Evolutionary conservation across 2,797 vertebrate genomes (phyloP).

Genomic region (Selene dorsalis): DNA sequence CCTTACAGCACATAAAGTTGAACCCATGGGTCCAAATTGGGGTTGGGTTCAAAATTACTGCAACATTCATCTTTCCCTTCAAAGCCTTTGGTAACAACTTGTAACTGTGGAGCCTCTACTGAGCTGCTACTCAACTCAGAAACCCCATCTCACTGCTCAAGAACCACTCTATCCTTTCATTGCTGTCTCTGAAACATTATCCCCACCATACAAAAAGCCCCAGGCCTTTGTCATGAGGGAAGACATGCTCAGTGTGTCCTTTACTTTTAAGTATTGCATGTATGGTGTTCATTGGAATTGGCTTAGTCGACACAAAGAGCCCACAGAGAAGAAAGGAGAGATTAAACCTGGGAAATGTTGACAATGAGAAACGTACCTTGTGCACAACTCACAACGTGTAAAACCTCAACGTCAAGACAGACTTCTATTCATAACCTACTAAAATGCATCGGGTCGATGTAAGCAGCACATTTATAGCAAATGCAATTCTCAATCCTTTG

Average conservation of each 20-base stretch:
- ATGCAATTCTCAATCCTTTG: constrained; percentile 85
- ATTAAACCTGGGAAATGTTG: constrained; percentile 59
- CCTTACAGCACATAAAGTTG: constrained; percentile 57
- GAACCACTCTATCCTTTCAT: constrained; percentile 65
- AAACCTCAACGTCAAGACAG: constrained; percentile 83
- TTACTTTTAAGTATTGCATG: constrained; percentile 63
- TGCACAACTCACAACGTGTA: constrained; percentile 79
- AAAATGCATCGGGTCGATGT: constrained; percentile 79
- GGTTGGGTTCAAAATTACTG: constrained; percentile 63
- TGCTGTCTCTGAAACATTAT: constrained; percentile 54
- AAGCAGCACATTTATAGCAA: constrained; percentile 84
- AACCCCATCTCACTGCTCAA: constrained; percentile 52
- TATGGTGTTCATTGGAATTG: constrained; percentile 62
- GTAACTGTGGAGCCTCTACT: constrained; percentile 40
- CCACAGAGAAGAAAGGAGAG: constrained; percentile 59
- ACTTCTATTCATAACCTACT: constrained; percentile 79
- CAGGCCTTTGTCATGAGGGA: constrained; percentile 50
- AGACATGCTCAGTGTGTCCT: constrained; percentile 60
- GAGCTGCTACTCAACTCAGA: constrained; percentile 45
- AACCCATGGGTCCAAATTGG: constrained; percentile 47
- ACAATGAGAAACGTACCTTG: constrained; percentile 82
- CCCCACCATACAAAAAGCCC: constrained; percentile 22
- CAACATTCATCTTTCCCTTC: constrained; percentile 83
- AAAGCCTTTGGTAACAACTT: constrained; percentile 85
- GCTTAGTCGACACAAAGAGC: constrained; percentile 61